Evolutionary conservation across 1,140 invertebrate species (phyloP).

Genomic region (Drosophila punjabiensis): DNA sequence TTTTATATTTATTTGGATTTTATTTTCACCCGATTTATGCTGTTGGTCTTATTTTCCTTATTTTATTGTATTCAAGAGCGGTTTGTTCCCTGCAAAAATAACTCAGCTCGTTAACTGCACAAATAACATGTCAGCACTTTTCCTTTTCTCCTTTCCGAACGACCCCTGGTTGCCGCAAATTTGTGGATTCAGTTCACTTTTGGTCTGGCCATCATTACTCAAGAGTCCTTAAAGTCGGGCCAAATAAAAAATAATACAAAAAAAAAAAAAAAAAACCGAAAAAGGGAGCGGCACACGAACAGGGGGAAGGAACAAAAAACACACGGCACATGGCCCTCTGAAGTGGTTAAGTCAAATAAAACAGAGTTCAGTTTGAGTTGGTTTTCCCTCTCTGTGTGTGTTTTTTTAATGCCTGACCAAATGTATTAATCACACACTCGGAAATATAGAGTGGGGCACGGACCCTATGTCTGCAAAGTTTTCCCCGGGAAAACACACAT

Average conservation of each 20-base stretch:
- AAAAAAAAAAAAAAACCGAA: background rate
- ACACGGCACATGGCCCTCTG: constrained; percentile 47
- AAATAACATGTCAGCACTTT: constrained; percentile 78
- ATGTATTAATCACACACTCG: constrained; percentile 58
- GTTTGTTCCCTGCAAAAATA: constrained; percentile 76
- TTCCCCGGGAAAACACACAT: constrained; percentile 41
- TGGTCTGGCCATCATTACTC: constrained; percentile 73
- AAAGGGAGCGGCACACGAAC: background rate
- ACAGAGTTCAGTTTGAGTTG: constrained; percentile 48
- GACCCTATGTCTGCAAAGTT: constrained; percentile 51
- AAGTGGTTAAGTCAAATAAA: constrained; percentile 59
- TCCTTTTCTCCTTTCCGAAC: constrained; percentile 30
- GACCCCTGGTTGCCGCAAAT: constrained; percentile 57
- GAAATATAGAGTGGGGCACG: constrained; percentile 12
- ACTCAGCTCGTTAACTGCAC: constrained; percentile 82
- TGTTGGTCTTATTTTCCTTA: constrained; percentile 28
- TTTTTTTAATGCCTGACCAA: constrained; percentile 60
- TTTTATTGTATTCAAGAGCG: constrained; percentile 75
- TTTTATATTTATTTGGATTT: constrained; percentile 30
- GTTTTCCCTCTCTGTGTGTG: constrained; percentile 9
- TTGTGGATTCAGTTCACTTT: constrained; percentile 70
- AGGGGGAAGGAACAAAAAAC: constrained; percentile 17
- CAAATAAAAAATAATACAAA: constrained; percentile 43
- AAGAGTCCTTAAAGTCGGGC: constrained; percentile 64
- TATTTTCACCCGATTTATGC: constrained; percentile 38